Base-by-base conservation (phyloP, 1,140 invertebrate genomes). In the Chlorops oryzae region DNA sequence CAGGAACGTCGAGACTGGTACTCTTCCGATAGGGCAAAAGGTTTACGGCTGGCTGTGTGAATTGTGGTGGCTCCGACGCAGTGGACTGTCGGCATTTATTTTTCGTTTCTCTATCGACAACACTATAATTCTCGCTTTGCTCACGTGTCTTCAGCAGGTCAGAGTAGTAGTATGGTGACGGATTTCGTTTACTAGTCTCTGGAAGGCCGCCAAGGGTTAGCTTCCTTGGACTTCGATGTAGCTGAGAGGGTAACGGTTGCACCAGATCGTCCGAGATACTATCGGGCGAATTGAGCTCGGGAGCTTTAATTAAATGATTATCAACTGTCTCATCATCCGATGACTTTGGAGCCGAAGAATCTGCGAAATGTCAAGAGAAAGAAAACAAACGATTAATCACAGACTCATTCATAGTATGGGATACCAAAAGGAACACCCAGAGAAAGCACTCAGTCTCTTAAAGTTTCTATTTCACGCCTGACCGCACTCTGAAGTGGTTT, bases 161-260 rank as follows among this genome's bases (percentile, higher is more conserved):
- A 0, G 82, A 84, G 78, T 87, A 87, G 59, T 87, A 87, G 57
- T 87, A 87, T 2, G 85, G 84, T 20, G 85, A 87, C 3, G 84
- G 84, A 59, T 87, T 84, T n/a, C 83, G 78, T 68, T 78, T 81
- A 25, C 56, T 67, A 44, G 60, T 52, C 44, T 65, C 64, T 5
- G 55, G 13, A 10, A 51, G 51, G 4, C 57, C 58, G 18, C 58
- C 60, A 13, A 53, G 62, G 15, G 65, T 46, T 28, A 55, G 20
- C 54, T 68, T 66, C 40, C 63, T 61, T 12, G 68, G 68, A 59
- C 67, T 71, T 17, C 68, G 62, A 41, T 70, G 63, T 23, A 67
- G 46, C 35, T 67, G 63, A 12, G 63, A 57, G 9, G 69, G 65
- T 46, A 71, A 24, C 2, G 68, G 65, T 32, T 59, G 62, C 43